phyloP scores from a whole-genome alignment of 2,113 vertebrate genomes.

The Perognathus longimembris region DNA sequence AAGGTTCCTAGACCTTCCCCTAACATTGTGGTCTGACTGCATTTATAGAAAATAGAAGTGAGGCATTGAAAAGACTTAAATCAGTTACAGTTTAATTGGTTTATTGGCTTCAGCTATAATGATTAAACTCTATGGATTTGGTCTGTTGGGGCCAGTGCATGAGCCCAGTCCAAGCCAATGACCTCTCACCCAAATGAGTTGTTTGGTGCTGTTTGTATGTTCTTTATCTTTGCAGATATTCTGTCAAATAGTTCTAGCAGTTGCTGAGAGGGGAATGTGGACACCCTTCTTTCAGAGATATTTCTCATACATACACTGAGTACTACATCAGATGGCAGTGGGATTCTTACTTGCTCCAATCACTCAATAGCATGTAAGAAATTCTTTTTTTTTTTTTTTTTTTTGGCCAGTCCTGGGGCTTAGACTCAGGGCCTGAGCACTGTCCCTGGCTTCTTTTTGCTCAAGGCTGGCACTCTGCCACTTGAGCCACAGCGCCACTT shows the following conservation, averaged over 20 bases:
- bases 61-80: background rate
- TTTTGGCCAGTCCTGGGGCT: too few relatives aligned
- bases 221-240: background rate
- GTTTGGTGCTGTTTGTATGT: too few relatives aligned
- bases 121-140: background rate
- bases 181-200: background rate
- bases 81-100: background rate
- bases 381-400: too few relatives aligned
- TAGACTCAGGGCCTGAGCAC: too few relatives aligned
- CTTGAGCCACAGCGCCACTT: too few relatives aligned
- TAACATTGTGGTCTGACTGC: background rate
- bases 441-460: too few relatives aligned
- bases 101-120: background rate
- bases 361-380: constrained; percentile 13
- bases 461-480: too few relatives aligned
- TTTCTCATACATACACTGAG: background rate
- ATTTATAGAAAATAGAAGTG: background rate
- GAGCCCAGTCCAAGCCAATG: background rate
- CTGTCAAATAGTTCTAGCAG: too few relatives aligned
- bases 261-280: background rate
- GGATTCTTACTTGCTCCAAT: background rate
- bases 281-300: background rate
- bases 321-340: background rate
- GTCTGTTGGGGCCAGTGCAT: background rate
- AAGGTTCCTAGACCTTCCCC: background rate